Base-by-base conservation (phyloP, 92 coral and sea anemone genomes). In the Chrysogorgia sp. region DNA sequence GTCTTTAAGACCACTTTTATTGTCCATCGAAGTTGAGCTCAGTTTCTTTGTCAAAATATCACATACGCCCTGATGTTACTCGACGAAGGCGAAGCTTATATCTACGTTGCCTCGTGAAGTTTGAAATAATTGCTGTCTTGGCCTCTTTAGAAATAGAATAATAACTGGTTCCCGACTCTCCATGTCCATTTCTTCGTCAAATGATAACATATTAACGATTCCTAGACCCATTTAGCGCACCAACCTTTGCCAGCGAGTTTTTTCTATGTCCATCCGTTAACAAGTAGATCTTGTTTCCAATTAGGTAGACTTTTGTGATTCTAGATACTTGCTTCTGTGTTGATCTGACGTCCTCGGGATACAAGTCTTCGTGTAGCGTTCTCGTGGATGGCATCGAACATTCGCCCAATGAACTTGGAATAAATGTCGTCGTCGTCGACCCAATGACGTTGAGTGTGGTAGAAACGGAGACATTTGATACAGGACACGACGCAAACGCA, bases 371-470 rank as follows among this genome's bases (percentile, higher is more conserved):
- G 33, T 77, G 71, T 43, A 60, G 98, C 67, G 88, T 89, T 24
- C 32, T 26, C 2, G 75, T 94, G 37, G 84, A 92, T 58, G 92
- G 86, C 63, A 92, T 89, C 50, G 92, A 91, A 43, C 81, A 91
- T 63, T 75, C 88, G 67, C 76, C 83, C 32, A 90, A 89, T 56
- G 87, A 89, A 56, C 85, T 87, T 22, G 98, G 98, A 8, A 66
- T 94, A 34, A 94, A 94, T 57, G 58, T 94, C 49, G 93, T 92
- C 7, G 91, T 91, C 19, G 80, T 94, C 71, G 98, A 94, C 70
- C 86, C 92, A 20, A 67, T 89, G 40, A 87, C 93, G 0, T 87
- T 87, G 64, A 88, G 85, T 63, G 96, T 89, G 67, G 87, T 88
- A 5, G 89, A 91, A 22, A 76, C 75, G 0, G 61, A 83, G 24